phyloP scores from a whole-genome alignment of 2,888 invertebrate genomes.

The Tachystola acroxantha region DNA sequence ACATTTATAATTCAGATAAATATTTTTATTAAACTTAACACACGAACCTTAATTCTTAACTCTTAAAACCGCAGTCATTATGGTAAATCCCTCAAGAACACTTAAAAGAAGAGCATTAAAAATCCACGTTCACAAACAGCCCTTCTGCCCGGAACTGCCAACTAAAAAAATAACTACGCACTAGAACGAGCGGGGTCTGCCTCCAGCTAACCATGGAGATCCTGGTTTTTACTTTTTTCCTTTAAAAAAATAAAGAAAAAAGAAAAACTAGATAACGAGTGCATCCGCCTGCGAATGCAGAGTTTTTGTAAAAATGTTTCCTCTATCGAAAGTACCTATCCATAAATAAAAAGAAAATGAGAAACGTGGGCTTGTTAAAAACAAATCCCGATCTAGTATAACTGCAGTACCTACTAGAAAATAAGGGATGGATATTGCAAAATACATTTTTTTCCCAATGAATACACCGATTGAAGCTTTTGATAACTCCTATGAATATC shows the following conservation, averaged over 20 bases:
- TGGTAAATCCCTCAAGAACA: no score
- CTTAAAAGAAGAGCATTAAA: slow-evolving; percentile 18
- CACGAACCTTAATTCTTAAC: no score
- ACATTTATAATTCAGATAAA: no score
- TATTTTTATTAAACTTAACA: no score
- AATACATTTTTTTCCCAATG: no score
- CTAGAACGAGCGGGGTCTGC: slow-evolving; percentile 23
- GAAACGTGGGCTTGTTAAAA: background rate
- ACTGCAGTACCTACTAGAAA: no score
- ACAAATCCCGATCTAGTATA: no score
- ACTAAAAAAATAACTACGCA: slow-evolving; percentile 26
- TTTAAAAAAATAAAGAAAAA: slow-evolving; percentile 19
- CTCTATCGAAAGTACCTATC: background rate
- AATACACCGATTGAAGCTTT: no score
- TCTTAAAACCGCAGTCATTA: no score
- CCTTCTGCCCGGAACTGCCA: slow-evolving; percentile 18
- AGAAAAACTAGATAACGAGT: slow-evolving; percentile 27
- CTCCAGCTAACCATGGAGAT: slow-evolving; percentile 23
- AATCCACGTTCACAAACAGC: slow-evolving; percentile 28
- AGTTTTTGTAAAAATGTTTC: slow-evolving; percentile 17
- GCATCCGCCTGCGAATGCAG: slow-evolving; percentile 17
- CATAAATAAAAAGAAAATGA: background rate
- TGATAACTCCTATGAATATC: no score
- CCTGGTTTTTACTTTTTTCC: slow-evolving; percentile 21
- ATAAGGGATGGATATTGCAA: no score